phyloP scores from a whole-genome alignment of 1,140 invertebrate genomes.

The Caenorhabditis briggsae region DNA sequence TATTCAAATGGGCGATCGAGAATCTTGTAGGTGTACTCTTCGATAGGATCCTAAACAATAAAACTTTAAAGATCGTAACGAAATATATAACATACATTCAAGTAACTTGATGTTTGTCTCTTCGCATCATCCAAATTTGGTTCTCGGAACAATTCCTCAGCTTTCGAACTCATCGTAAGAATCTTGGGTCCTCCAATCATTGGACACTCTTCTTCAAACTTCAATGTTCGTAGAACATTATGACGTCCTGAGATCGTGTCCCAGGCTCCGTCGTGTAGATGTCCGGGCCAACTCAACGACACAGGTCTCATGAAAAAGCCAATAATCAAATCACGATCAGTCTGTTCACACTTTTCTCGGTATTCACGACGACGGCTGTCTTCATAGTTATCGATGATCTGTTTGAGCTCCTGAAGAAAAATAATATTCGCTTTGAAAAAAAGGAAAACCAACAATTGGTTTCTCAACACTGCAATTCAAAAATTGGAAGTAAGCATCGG shows the following conservation, averaged over 20 bases:
- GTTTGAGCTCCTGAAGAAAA: constrained; percentile 20
- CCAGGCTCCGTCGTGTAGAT: constrained; percentile 37
- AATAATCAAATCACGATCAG: constrained; percentile 28
- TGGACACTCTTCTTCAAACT: constrained; percentile 35
- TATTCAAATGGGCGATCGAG: constrained; percentile 39
- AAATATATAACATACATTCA: constrained; percentile 9
- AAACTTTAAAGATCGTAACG: background rate
- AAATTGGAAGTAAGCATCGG: constrained; percentile 37
- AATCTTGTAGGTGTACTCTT: constrained; percentile 27
- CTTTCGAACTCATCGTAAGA: background rate
- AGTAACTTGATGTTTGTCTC: background rate
- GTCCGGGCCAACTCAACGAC: constrained; percentile 19
- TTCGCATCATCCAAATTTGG: constrained; percentile 1
- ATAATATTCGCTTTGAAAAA: too few species aligned
- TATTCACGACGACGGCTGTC: constrained; percentile 8
- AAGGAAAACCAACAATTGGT: background rate
- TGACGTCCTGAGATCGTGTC: constrained; percentile 26
- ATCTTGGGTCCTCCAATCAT: constrained; percentile 39
- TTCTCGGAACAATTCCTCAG: constrained; percentile 22
- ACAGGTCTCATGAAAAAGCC: constrained; percentile 40
- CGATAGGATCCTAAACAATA: constrained; percentile 14
- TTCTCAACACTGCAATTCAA: constrained; percentile 21
- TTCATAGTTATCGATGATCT: background rate
- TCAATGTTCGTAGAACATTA: background rate
- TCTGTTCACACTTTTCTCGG: constrained; percentile 30